Evolutionary conservation across 92 coral and sea anemone species (phyloP).

Genomic region (Porites rus): DNA sequence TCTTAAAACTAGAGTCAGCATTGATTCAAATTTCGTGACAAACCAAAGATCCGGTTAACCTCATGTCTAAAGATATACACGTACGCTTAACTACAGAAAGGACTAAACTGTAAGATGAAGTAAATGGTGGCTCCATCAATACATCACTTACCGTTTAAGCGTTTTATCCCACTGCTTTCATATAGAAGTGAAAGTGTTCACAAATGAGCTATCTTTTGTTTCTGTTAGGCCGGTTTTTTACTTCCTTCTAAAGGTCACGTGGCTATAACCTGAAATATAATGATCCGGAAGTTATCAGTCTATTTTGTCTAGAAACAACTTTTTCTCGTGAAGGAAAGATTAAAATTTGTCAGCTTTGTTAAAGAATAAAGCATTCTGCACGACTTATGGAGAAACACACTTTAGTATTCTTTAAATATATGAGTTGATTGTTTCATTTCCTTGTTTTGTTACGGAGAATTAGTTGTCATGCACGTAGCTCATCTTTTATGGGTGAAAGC

Average conservation of each 20-base stretch:
- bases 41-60: neutral
- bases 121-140: too few species aligned
- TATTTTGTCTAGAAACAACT: neutral
- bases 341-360: neutral
- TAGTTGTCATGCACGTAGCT: neutral
- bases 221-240: neutral
- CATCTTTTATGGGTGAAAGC: neutral
- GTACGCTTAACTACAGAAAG: neutral
- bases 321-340: neutral
- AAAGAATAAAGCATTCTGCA: neutral
- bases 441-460: neutral
- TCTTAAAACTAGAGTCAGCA: neutral
- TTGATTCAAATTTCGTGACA: slow-evolving; percentile 16
- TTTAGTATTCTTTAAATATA: neutral
- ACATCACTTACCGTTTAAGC: slow-evolving; percentile 10
- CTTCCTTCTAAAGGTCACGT: slow-evolving; percentile 30
- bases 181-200: slow-evolving; percentile 28
- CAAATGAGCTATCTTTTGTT: neutral
- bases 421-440: neutral
- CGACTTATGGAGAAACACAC: neutral
- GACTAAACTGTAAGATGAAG: too few species aligned
- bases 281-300: slow-evolving; percentile 22
- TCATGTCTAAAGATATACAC: neutral
- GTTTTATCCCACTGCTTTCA: slow-evolving; percentile 18
- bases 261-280: neutral